Evolutionary conservation across 1,140 invertebrate genomes (phyloP).

Genomic region (Bombus ignitus): DNA sequence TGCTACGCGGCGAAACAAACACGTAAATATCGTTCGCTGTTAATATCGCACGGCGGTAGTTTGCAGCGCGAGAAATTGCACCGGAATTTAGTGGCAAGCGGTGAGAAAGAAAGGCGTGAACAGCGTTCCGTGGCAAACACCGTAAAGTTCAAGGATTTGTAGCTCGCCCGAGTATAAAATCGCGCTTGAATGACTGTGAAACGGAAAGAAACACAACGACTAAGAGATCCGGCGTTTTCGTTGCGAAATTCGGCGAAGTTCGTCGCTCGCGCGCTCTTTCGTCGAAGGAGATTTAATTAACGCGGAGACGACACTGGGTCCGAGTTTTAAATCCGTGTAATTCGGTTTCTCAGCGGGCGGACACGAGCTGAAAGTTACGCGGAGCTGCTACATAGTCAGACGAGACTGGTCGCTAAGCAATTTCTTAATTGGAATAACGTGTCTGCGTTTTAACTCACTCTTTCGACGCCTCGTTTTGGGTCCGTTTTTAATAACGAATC

Average conservation of each 20-base stretch:
- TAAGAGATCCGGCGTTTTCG: no score
- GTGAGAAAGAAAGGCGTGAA: no score
- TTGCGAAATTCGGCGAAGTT: background rate
- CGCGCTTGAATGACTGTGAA: background rate
- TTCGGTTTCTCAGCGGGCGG: background rate
- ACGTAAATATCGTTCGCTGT: background rate
- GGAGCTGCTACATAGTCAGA: background rate
- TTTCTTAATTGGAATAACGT: conserved; percentile 24
- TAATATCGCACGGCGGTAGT: background rate
- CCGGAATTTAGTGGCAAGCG: background rate
- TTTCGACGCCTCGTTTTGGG: background rate
- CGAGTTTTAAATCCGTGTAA: background rate
- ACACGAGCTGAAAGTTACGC: background rate
- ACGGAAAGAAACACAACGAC: background rate
- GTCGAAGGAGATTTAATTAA: conserved; percentile 15
- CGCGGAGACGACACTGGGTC: background rate
- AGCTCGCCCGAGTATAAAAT: background rate
- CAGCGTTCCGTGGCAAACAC: background rate
- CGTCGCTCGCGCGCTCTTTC: no score
- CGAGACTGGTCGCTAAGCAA: background rate
- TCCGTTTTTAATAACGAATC: background rate
- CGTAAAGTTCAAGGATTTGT: conserved; percentile 13
- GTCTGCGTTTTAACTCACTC: background rate
- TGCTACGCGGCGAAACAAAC: background rate
- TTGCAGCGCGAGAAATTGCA: background rate